phyloP scores from a whole-genome alignment of 1,140 invertebrate species.

The Procambarus virginalis region DNA sequence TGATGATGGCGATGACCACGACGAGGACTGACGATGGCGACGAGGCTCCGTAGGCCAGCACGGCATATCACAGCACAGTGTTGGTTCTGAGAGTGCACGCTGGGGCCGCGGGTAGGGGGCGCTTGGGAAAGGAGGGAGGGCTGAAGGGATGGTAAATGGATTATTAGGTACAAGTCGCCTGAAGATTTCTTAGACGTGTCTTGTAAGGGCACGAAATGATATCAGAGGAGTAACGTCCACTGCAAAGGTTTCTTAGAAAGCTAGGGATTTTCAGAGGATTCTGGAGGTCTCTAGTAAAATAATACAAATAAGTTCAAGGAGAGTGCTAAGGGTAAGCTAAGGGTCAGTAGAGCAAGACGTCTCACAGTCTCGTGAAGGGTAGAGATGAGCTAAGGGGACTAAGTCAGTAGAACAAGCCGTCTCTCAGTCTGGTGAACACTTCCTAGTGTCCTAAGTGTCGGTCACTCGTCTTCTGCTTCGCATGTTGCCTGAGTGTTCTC shows the following conservation, averaged over 20 bases:
- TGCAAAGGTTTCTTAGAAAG: background rate
- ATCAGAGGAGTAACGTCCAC: background rate
- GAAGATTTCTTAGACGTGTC: background rate
- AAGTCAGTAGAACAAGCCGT: constrained; percentile 18
- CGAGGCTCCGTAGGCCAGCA: constrained; percentile 67
- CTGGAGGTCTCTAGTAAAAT: background rate
- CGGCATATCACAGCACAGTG: constrained; percentile 68
- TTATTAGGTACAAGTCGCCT: background rate
- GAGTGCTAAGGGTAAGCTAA: background rate
- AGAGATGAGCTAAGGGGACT: background rate
- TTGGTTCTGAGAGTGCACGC: constrained; percentile 54
- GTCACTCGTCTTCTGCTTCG: constrained; percentile 32
- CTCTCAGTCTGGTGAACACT: background rate
- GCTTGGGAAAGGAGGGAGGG: background rate
- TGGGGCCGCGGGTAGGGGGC: constrained; percentile 40
- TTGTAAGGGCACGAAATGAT: background rate
- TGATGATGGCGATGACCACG: constrained; percentile 60
- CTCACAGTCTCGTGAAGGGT: background rate
- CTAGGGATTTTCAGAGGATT: background rate
- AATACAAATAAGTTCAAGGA: background rate
- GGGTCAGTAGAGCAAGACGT: background rate
- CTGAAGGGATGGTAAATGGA: background rate
- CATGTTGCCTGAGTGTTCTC: constrained; percentile 2
- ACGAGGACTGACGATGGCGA: constrained; percentile 63
- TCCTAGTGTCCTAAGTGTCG: constrained; percentile 21